Conservation (phyloP, 2,113 vertebrate genomes). For the Lamprotornis superbus region DNA sequence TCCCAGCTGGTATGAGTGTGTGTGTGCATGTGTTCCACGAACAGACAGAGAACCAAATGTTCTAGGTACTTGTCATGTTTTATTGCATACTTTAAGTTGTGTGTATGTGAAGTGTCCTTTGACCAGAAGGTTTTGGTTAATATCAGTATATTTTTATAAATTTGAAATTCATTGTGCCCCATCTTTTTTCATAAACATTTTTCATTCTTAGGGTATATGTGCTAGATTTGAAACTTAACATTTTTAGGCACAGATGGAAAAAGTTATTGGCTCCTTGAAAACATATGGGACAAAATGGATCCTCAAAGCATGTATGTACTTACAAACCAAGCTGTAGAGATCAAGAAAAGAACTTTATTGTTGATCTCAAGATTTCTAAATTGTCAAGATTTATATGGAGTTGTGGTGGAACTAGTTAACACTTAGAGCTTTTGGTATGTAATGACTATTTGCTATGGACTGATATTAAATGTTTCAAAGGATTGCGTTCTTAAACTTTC, state of each 20-base stretch:
- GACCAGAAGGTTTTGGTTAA: conserved; percentile 73
- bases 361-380: conserved; percentile 79
- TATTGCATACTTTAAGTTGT: conserved; percentile 66
- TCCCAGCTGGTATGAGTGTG: conserved; percentile 37
- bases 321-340: conserved; percentile 86
- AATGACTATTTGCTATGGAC: conserved; percentile 83
- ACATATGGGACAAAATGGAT: conserved; percentile 66
- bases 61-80: conserved; percentile 67
- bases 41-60: conserved; percentile 66
- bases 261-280: conserved; percentile 74
- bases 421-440: conserved; percentile 83
- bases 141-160: conserved; percentile 84
- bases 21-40: conserved; percentile 5
- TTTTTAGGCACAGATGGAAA: conserved; percentile 77
- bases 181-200: conserved; percentile 65
- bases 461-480: conserved; percentile 88
- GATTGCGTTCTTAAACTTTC: conserved; percentile 89
- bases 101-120: conserved; percentile 74
- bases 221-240: conserved; percentile 72
- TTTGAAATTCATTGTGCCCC: conserved; percentile 70
- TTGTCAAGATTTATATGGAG: conserved; percentile 78
- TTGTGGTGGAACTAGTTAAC: conserved; percentile 84
- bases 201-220: conserved; percentile 66
- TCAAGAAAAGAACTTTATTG: conserved; percentile 72
- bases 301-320: conserved; percentile 76